These are phyloP conservation scores for Bettongia penicillata DNA, from an alignment of 2,113 vertebrate species.

Conservation along the genomic window DNA sequence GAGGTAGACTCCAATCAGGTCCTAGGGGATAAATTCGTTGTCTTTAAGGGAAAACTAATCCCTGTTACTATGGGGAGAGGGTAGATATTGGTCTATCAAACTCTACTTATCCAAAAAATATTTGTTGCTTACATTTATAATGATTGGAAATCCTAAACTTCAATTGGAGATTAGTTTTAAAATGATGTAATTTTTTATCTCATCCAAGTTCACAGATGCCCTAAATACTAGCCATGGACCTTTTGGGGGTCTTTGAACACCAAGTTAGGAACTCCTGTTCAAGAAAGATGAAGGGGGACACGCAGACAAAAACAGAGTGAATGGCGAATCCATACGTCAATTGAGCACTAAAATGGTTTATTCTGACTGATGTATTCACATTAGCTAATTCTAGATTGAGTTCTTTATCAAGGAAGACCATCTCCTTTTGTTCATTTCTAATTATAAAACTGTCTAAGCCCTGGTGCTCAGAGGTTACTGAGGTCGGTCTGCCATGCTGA, in stretches of 20 bases:
- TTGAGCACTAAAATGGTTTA: neutral
- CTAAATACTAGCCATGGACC: neutral
- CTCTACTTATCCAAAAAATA: neutral
- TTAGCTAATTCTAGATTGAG: neutral
- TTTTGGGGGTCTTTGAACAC: neutral
- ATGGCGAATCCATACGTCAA: neutral
- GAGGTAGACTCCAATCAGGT: neutral
- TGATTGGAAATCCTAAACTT: neutral
- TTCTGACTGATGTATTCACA: neutral
- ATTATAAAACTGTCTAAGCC: neutral
- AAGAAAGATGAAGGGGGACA: neutral
- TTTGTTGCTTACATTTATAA: neutral
- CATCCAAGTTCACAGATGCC: neutral
- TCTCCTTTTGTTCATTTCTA: neutral
- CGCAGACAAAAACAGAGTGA: neutral
- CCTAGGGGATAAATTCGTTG: neutral
- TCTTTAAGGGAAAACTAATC: neutral
- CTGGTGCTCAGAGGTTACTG: neutral
- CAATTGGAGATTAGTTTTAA: neutral
- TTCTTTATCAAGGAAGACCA: neutral
- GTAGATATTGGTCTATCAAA: neutral
- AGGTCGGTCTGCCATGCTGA: neutral
- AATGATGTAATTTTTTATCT: neutral
- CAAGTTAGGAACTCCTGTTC: neutral
- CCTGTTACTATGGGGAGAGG: neutral